Conservation (phyloP, 2,888 invertebrate species). For the Xanthia togata region DNA sequence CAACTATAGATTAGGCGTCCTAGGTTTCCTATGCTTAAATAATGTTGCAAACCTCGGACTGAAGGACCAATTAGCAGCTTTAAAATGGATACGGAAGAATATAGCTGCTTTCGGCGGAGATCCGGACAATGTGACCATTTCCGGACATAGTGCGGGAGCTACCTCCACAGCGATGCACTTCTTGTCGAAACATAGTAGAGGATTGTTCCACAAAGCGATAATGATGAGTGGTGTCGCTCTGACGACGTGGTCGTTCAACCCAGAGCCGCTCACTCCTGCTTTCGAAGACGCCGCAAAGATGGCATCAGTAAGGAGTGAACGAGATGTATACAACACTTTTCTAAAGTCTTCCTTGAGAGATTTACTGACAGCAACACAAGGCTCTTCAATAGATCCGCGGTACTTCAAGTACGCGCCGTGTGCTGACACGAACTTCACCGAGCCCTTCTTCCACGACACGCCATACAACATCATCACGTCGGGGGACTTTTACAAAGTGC, state of each 20-base stretch:
- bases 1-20: constrained; percentile 84
- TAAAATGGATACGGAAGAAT: constrained; percentile 84
- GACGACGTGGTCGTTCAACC: constrained; percentile 84
- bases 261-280: constrained; percentile 75
- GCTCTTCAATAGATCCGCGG: constrained; percentile 78
- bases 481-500: constrained; percentile 82
- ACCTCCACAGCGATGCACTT: constrained; percentile 83
- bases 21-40: constrained; percentile 84
- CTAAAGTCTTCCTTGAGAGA: constrained; percentile 72
- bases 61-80: constrained; percentile 85
- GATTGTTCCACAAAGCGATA: constrained; percentile 84
- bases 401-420: constrained; percentile 86
- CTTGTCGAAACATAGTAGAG: constrained; percentile 78
- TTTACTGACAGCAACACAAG: constrained; percentile 75
- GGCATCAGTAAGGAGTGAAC: constrained; percentile 65
- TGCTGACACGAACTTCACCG: constrained; percentile 76
- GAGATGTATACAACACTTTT: constrained; percentile 77
- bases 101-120: constrained; percentile 86
- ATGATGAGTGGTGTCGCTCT: constrained; percentile 83
- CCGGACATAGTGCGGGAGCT: constrained; percentile 86
- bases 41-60: constrained; percentile 84
- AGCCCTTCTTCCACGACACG: constrained; percentile 82
- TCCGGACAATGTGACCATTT: constrained; percentile 85
- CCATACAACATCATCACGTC: constrained; percentile 82
- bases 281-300: constrained; percentile 81